A percentile compares a stretch with the other conserved stretches of the same genome.
Evolutionary conservation across 2,113 vertebrate genomes (phyloP).

Genomic region (Clupea harengus): DNA sequence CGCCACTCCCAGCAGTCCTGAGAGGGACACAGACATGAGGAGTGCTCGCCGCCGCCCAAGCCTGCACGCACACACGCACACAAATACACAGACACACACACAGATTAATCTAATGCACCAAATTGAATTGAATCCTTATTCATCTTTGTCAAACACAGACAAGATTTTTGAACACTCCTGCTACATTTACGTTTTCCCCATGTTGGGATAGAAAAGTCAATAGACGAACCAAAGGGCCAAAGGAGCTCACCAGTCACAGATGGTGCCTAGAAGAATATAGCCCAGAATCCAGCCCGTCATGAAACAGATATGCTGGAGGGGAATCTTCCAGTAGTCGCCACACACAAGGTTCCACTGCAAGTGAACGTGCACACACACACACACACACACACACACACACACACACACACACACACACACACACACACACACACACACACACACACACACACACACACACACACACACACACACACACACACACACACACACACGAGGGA

Average conservation of each 20-base stretch:
- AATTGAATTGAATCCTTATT: background rate
- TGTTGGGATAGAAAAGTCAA: background rate
- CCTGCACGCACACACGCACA: constrained; percentile 59
- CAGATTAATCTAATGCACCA: background rate
- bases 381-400: background rate
- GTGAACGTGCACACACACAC: background rate
- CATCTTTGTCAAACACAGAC: background rate
- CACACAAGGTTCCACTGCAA: constrained; percentile 83
- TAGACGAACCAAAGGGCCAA: background rate
- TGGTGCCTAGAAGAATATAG: constrained; percentile 72
- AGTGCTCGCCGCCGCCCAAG: constrained; percentile 75
- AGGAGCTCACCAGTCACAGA: constrained; percentile 79
- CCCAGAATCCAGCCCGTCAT: constrained; percentile 82
- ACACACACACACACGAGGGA: background rate
- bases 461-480: constrained; percentile 1
- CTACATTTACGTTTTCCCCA: background rate
- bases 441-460: background rate
- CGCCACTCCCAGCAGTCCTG: constrained; percentile 67
- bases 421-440: no score
- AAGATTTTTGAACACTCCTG: background rate
- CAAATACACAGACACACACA: background rate
- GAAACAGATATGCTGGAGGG: constrained; percentile 79
- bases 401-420: constrained; percentile 22
- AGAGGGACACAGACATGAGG: constrained; percentile 70
- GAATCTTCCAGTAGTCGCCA: constrained; percentile 78